Base-by-base conservation (phyloP, 1,140 invertebrate species). In the Trachelipus rathkii region DNA sequence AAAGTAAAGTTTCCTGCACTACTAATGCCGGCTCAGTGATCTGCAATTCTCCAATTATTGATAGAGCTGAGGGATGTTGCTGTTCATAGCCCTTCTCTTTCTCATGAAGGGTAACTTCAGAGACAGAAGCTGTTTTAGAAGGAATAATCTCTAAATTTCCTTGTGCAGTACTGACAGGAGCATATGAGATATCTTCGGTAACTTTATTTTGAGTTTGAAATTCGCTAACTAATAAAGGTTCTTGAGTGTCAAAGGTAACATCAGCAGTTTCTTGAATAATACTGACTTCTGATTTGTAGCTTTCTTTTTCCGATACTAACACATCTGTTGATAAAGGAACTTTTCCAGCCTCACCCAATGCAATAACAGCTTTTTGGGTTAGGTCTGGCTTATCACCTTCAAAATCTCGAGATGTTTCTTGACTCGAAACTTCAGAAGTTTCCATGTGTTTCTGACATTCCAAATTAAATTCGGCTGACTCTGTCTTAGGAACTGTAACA, bases 161-260 rank as follows among this genome's bases (percentile, higher is more conserved):
- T 60, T 60, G 50, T 15, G 50, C 50, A 60, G 50, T 60, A 8
- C 19, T 19, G 8, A 60, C 11, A 15, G 50, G 50, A 4, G 19
- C 8, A 15, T 60, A 15, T 19, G 8, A 15, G 1, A 4, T 60
- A 3, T 60, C 50, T 60, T 60, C 50, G 11, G 4, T 60, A 60
- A 8, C 50, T 15, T 13, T 15, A 60, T 60, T 4, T 15, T 78
- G 77, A 10, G 74, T 72, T 24, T 43, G 66, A 13, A 68, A 53
- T 78, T 78, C 77, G 46, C 70, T 66, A 24, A 92, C 85, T 19
- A 89, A 82, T 60, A 91, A 83, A 75, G 89, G 87, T 84, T 92
- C 89, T 15, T 15, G 50, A 60, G 19, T 13, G 19, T 60, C 19
- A 15, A 60, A 15, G 50, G 19, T 60, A 60, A 19, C 8, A 60